phyloP scores from a whole-genome alignment of 1,140 invertebrate species.

The Heliothis subflexa region DNA sequence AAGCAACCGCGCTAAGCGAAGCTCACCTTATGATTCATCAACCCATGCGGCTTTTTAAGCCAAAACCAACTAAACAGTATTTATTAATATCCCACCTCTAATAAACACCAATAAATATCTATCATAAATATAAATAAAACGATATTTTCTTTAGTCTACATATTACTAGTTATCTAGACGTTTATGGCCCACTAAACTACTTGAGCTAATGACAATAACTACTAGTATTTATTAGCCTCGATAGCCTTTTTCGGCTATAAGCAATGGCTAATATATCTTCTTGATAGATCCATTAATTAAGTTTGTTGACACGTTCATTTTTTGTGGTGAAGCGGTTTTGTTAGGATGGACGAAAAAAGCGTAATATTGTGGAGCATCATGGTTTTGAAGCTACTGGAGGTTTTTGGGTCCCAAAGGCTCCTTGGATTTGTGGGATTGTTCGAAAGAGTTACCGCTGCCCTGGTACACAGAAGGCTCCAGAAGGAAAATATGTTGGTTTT shows the following conservation, averaged over 20 bases:
- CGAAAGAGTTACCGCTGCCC: too few species aligned
- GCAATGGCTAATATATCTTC: slow-evolving; percentile 1
- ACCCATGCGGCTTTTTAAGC: too few species aligned
- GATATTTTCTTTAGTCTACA: background rate
- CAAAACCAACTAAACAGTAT: too few species aligned
- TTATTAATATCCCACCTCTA: background rate
- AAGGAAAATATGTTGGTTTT: too few species aligned
- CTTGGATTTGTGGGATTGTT: too few species aligned
- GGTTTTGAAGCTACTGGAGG: too few species aligned
- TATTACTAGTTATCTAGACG: background rate
- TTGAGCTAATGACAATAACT: background rate
- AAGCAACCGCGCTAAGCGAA: too few species aligned
- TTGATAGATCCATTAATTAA: slow-evolving; percentile 1
- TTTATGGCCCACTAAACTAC: background rate
- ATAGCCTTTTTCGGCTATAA: background rate
- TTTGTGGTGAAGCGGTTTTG: background rate
- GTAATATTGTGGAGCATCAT: too few species aligned
- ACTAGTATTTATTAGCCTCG: background rate
- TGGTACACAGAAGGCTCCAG: too few species aligned
- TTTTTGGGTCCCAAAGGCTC: too few species aligned
- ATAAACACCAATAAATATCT: background rate
- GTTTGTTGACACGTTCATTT: background rate
- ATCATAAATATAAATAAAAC: slow-evolving; percentile 1
- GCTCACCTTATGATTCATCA: too few species aligned
- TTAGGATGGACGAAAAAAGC: background rate